Conservation (phyloP, 2,888 invertebrate species). For the Agrotis segetum region DNA sequence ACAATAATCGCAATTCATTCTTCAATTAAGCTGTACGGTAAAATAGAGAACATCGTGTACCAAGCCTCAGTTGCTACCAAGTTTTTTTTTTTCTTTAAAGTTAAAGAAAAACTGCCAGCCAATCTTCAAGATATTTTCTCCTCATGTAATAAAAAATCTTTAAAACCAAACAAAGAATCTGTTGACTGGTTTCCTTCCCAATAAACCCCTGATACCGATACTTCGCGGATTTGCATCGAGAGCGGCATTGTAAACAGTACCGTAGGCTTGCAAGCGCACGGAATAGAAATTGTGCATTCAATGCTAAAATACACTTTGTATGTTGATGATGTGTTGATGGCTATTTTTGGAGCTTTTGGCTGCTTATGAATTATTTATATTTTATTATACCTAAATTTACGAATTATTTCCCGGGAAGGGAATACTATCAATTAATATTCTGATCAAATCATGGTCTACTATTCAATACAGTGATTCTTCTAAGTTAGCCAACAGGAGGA, state of each 20-base stretch:
- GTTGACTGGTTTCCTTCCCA: slow-evolving; percentile 30
- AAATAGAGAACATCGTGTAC: too few relatives aligned
- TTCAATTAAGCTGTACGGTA: too few relatives aligned
- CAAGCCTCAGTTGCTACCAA: too few relatives aligned
- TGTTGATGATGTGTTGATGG: slow-evolving; percentile 5
- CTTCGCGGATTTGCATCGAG: slow-evolving; percentile 53
- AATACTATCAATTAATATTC: too few relatives aligned
- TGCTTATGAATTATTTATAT: too few relatives aligned
- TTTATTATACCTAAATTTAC: too few relatives aligned
- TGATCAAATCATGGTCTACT: too few relatives aligned
- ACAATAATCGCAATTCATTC: too few relatives aligned
- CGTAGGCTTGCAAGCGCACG: slow-evolving; percentile 43
- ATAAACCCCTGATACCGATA: slow-evolving; percentile 5
- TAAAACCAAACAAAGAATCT: slow-evolving; percentile 12
- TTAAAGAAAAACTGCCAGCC: neutral
- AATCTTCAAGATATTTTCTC: slow-evolving; percentile 7
- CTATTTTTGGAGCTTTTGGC: neutral
- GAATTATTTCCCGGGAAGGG: too few relatives aligned
- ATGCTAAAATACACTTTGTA: slow-evolving; percentile 1
- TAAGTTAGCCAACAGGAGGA: too few relatives aligned
- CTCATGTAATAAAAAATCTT: slow-evolving; percentile 23
- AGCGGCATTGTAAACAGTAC: slow-evolving; percentile 44
- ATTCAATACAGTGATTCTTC: too few relatives aligned
- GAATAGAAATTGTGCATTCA: slow-evolving; percentile 35
- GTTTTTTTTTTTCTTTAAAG: neutral